phyloP scores from a whole-genome alignment of 2,797 vertebrate genomes.

The Scyliorhinus canicula region DNA sequence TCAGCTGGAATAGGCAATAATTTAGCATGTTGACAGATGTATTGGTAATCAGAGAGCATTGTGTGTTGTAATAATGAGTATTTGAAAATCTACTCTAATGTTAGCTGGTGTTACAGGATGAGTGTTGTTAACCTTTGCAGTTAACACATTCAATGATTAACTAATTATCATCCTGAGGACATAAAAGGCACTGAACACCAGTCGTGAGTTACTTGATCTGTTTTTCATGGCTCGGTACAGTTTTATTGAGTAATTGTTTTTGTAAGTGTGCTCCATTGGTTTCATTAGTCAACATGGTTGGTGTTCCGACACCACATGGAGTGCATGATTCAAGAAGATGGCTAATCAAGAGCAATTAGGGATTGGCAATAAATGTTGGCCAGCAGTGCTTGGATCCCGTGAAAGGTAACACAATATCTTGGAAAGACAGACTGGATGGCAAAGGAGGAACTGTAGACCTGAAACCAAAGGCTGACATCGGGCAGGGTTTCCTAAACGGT shows the following conservation, averaged over 20 bases:
- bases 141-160: conserved; percentile 62
- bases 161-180: conserved; percentile 60
- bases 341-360: too few relatives aligned
- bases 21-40: not conserved
- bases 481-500: too few relatives aligned
- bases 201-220: conserved; percentile 54
- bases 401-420: too few relatives aligned
- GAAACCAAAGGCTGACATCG: too few relatives aligned
- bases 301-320: too few relatives aligned
- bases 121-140: conserved; percentile 53
- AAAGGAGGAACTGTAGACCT: too few relatives aligned
- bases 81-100: conserved; percentile 47
- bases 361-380: too few relatives aligned
- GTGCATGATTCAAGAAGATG: too few relatives aligned
- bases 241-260: conserved; percentile 67
- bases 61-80: conserved; percentile 46
- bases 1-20: not conserved
- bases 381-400: too few relatives aligned
- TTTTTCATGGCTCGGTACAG: conserved; percentile 63
- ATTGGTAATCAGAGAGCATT: conserved; percentile 40
- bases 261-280: conserved; percentile 58
- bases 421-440: too few relatives aligned
- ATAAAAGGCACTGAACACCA: conserved; percentile 60
- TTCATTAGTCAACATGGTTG: conserved; percentile 47
- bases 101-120: conserved; percentile 45